phyloP scores from a whole-genome alignment of 2,888 invertebrate genomes.

The Xestobium rufovillosum region DNA sequence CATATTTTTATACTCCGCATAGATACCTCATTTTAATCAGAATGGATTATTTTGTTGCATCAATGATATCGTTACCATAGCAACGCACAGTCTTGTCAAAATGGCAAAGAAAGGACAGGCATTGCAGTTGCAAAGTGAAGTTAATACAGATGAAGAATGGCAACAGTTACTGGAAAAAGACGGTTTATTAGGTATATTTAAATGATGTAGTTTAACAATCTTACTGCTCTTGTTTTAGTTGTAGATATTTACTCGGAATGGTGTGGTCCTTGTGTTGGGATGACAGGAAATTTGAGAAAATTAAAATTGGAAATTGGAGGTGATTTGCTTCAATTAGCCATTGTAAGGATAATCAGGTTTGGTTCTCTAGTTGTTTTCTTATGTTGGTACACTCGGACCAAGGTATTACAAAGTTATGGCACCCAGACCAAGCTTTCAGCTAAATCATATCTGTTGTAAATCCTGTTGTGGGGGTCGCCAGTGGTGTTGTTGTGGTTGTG shows the following conservation, averaged over 20 bases:
- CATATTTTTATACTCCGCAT: no score
- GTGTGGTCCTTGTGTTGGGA: conserved; percentile 84
- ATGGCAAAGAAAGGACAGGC: conserved; percentile 72
- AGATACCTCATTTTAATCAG: conserved; percentile 8
- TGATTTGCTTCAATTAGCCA: conserved; percentile 68
- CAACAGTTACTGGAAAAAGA: conserved; percentile 65
- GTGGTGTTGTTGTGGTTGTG: no score
- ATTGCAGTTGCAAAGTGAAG: conserved; percentile 71
- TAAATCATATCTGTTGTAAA: no score
- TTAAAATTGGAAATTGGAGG: conserved; percentile 84
- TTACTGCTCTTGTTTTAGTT: conserved; percentile 45
- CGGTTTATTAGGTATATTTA: conserved; percentile 63
- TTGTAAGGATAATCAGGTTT: conserved; percentile 47
- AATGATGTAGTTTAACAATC: conserved; percentile 3
- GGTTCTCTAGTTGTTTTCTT: no score
- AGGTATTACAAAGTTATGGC: no score
- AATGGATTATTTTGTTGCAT: neutral
- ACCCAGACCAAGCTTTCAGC: no score
- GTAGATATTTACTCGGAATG: conserved; percentile 85
- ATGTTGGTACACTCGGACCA: no score
- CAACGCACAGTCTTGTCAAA: conserved; percentile 26
- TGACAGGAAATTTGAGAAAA: conserved; percentile 76
- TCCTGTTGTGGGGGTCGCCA: no score
- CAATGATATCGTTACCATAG: conserved; percentile 13
- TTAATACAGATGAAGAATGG: conserved; percentile 81